Evolutionary conservation across 2,113 vertebrate species (phyloP).

Genomic region (Asarcornis scutulata): DNA sequence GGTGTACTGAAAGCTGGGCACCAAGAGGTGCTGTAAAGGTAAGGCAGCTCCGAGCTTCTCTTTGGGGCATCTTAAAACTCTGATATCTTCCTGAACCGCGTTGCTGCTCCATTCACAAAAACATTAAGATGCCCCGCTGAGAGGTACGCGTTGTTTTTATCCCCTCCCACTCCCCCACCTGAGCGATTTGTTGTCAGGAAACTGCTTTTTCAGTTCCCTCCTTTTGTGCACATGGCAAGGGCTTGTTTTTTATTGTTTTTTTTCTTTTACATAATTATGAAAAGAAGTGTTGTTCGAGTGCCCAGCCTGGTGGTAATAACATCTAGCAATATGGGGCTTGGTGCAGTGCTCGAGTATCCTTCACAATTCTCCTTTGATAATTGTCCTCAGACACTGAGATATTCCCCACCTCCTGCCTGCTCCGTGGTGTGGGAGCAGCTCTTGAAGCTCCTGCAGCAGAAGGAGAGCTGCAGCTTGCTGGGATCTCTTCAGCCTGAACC

Average conservation of each 20-base stretch:
- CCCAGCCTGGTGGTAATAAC: neutral
- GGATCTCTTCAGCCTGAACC: neutral
- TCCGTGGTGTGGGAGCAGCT: neutral
- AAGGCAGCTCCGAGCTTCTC: neutral
- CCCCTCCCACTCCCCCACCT: neutral
- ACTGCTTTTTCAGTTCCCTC: neutral
- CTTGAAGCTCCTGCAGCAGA: neutral
- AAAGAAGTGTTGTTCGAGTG: constrained; percentile 6
- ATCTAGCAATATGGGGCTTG: constrained; percentile 19
- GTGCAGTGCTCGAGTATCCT: neutral
- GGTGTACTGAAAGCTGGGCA: neutral
- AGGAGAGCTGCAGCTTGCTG: neutral
- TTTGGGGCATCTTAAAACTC: constrained; percentile 10
- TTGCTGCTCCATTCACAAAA: neutral
- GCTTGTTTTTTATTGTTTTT: no score
- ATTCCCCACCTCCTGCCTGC: neutral
- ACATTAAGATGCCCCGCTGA: neutral
- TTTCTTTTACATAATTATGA: neutral
- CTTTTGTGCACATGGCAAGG: neutral
- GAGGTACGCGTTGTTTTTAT: neutral
- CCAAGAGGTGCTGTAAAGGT: neutral
- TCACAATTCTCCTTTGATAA: constrained; percentile 2
- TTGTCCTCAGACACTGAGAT: neutral
- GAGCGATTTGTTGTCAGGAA: neutral
- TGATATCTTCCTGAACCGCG: neutral